phyloP scores from a whole-genome alignment of 2,113 vertebrate species.

The Morone chrysops region DNA sequence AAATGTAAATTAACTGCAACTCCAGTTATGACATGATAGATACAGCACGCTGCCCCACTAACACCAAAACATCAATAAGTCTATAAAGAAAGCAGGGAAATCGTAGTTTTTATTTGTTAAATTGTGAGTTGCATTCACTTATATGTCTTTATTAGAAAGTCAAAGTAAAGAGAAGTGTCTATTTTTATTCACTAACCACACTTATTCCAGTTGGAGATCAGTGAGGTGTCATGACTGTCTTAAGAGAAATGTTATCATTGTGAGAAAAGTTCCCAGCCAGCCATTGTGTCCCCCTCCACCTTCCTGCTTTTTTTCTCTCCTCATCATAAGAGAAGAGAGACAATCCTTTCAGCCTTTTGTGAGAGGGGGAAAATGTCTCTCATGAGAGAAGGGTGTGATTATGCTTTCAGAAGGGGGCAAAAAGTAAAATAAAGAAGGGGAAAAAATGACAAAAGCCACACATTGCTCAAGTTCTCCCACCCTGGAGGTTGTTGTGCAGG shows the following conservation, averaged over 20 bases:
- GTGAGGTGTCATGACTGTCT: constrained; percentile 46
- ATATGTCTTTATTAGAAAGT: no score
- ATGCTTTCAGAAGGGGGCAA: constrained; percentile 69
- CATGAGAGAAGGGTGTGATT: constrained; percentile 78
- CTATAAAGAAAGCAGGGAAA: background rate
- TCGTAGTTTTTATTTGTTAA: background rate
- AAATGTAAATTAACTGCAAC: constrained; percentile 68
- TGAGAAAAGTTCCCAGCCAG: constrained; percentile 74
- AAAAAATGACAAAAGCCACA: constrained; percentile 72
- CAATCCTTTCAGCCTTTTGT: constrained; percentile 76
- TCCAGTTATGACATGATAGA: constrained; percentile 29
- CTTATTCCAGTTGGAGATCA: constrained; percentile 1
- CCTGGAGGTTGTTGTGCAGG: constrained; percentile 77
- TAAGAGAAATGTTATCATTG: constrained; percentile 80
- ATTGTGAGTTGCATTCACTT: background rate
- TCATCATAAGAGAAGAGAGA: constrained; percentile 70
- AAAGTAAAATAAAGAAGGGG: constrained; percentile 52
- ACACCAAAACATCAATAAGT: background rate
- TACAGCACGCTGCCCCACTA: background rate
- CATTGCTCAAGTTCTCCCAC: constrained; percentile 75
- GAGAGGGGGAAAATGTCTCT: constrained; percentile 71
- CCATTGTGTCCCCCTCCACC: constrained; percentile 21
- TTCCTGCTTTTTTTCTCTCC: constrained; percentile 23
- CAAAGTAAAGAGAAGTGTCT: background rate
- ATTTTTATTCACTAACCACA: background rate